phyloP scores from a whole-genome alignment of 2,113 vertebrate species.

The Daboia siamensis region DNA sequence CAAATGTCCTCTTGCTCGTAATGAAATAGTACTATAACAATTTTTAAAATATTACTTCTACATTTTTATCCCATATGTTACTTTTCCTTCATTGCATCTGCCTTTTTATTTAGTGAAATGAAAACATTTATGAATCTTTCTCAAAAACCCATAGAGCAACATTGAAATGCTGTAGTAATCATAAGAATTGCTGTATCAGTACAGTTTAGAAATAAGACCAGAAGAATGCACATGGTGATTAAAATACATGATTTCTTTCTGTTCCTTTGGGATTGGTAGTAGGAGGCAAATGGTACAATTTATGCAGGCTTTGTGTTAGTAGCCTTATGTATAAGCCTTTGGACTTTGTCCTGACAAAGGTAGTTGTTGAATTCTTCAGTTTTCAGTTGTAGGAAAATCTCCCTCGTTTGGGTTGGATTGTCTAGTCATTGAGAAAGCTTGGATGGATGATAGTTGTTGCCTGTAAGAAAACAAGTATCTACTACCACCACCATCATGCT shows the following conservation, averaged over 20 bases:
- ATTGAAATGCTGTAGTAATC: constrained; percentile 19
- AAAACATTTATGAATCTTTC: constrained; percentile 46
- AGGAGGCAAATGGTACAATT: not conserved
- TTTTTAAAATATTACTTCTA: constrained; percentile 52
- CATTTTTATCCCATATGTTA: constrained; percentile 44
- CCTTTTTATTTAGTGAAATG: constrained; percentile 62
- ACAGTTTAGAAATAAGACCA: not conserved
- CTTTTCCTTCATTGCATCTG: constrained; percentile 45
- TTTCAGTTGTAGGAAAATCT: not conserved
- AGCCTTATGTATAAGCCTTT: not conserved
- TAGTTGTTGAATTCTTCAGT: not conserved
- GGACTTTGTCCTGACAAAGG: not conserved
- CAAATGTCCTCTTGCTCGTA: constrained; percentile 56
- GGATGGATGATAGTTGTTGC: not conserved
- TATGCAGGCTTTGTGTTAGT: not conserved
- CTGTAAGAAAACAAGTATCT: not conserved
- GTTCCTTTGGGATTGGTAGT: not conserved
- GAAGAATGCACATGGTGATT: not conserved
- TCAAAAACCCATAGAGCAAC: constrained; percentile 42
- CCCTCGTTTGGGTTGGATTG: not conserved
- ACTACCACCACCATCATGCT: not conserved
- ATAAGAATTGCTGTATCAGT: not conserved
- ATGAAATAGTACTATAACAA: constrained; percentile 45
- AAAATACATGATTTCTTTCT: not conserved
- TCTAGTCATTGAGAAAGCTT: not conserved